Evolutionary conservation across 2,113 vertebrate genomes (phyloP), one percentile per base, ranked within the genome.

Genomic region (Petrocephalus zakoni): DNA sequence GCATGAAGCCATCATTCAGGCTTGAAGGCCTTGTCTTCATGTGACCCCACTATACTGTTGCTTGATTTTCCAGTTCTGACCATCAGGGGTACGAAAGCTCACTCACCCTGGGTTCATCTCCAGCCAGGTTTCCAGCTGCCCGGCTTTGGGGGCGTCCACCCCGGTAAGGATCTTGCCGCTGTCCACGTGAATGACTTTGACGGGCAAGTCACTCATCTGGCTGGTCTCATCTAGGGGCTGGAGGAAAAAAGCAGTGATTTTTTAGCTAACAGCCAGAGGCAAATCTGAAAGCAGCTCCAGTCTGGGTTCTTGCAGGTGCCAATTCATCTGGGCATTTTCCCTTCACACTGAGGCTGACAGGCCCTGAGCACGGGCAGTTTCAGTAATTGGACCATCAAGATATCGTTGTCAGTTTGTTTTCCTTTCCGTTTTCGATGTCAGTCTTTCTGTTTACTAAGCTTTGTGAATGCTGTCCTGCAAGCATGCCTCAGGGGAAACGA

Each of bases 181-280:
- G 90, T 99, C 98, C 92, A 97, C 95, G 0, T 99, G 97, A 92
- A 99, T 98, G 89, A 99, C 97, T 87, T 99, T 99, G 68, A 99
- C 97, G 0, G 97, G 98, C 0, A 99, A 96, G 93, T 99, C 98
- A 0, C 98, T 99, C 98, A 99, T 99, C 88, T 99, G 98, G 94
- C 98, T 99, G 4, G 97, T 99, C 93, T 99, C 98, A 0, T 99
- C 98, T 92, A 99, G 92, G 0, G 97, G 98, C 98, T 99, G 90
- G 21, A 84, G 29, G 52, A 37, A 42, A 78, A 19, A 17, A 37
- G 4, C 13, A 55, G 9, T 1, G 34, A 15, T 25, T 34, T 15
- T 75, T 75, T 37, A 75, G 29, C 68, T 34, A 19, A 42, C 34
- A 42, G 34, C 72, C 72, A 78, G 72, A 78, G 72, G 72, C 15